Conservation (phyloP, 2,797 vertebrate genomes). For the Dallia pectoralis region DNA sequence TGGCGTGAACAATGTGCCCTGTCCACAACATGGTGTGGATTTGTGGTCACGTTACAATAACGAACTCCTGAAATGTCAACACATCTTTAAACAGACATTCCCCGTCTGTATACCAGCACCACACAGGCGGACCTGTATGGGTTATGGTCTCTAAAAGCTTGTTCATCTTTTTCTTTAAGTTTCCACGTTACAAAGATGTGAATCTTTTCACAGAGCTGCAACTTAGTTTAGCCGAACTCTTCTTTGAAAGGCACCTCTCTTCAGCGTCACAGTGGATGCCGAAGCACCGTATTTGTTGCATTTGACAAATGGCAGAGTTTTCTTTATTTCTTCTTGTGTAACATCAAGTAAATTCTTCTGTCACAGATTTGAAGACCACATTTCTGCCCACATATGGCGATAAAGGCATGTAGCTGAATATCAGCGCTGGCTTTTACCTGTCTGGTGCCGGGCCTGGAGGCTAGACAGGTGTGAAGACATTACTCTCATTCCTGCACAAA, state of each 20-base stretch:
- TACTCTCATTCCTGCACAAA: slow-evolving; percentile 64
- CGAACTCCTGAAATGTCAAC: slow-evolving; percentile 55
- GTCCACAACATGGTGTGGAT: slow-evolving; percentile 34
- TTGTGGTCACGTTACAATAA: slow-evolving; percentile 52
- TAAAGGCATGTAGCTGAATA: slow-evolving; percentile 30
- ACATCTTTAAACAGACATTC: slow-evolving; percentile 56
- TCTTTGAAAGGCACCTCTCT: too few relatives aligned
- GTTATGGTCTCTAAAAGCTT: slow-evolving; percentile 55
- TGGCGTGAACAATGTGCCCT: slow-evolving; percentile 53
- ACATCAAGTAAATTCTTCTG: slow-evolving; percentile 39
- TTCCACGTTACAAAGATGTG: too few relatives aligned
- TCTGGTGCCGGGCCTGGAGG: slow-evolving; percentile 50
- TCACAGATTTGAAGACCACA: background rate
- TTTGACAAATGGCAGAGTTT: slow-evolving; percentile 31
- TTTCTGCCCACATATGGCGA: background rate
- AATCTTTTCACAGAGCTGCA: too few relatives aligned
- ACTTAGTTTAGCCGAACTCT: too few relatives aligned
- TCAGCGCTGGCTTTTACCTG: slow-evolving; percentile 9
- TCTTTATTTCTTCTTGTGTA: slow-evolving; percentile 44
- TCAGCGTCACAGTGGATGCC: background rate
- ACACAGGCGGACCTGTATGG: slow-evolving; percentile 60
- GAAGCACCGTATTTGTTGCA: background rate
- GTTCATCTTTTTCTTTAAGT: slow-evolving; percentile 21
- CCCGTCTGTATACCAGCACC: slow-evolving; percentile 45
- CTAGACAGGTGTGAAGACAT: slow-evolving; percentile 70